Conservation (phyloP, 2,888 invertebrate species). For the Zhuqinia jingwanae region DNA sequence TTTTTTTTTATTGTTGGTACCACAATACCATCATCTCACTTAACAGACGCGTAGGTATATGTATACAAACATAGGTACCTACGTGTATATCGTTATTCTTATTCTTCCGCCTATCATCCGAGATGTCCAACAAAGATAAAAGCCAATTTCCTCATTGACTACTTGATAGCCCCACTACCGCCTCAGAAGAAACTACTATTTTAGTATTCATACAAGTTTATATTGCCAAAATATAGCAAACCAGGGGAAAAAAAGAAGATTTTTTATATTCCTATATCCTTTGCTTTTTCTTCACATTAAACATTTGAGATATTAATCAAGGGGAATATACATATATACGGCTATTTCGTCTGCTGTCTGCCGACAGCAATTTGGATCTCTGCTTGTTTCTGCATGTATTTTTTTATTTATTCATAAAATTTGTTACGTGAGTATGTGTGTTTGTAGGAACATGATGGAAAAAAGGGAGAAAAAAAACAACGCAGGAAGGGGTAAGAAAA, state of each 20-base stretch:
- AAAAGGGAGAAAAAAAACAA: slow-evolving; percentile 6
- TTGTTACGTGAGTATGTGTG: slow-evolving; percentile 27
- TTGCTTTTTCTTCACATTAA: not conserved
- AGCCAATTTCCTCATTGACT: slow-evolving; percentile 50
- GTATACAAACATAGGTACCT: too few relatives aligned
- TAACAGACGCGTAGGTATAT: too few relatives aligned
- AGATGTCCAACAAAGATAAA: slow-evolving; percentile 59
- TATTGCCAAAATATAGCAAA: slow-evolving; percentile 47
- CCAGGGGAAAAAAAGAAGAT: too few relatives aligned
- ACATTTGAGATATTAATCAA: slow-evolving; percentile 23
- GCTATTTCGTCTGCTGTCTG: slow-evolving; percentile 42
- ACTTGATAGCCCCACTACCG: too few relatives aligned
- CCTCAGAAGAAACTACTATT: too few relatives aligned
- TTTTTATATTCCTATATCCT: not conserved
- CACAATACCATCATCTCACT: too few relatives aligned
- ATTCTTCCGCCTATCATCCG: too few relatives aligned
- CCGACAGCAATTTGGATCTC: slow-evolving; percentile 59
- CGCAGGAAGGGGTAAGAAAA: slow-evolving; percentile 43
- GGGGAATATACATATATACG: slow-evolving; percentile 36
- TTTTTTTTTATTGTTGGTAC: not conserved
- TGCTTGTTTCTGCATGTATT: too few relatives aligned
- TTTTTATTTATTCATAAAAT: slow-evolving; percentile 48
- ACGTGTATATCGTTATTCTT: too few relatives aligned
- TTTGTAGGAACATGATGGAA: too few relatives aligned
- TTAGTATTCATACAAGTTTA: not conserved